A percentile compares a stretch with the other conserved stretches of the same genome.
These are phyloP conservation scores for Clarias fuscus DNA, from an alignment of 2,797 vertebrate species.

Conservation along the genomic window DNA sequence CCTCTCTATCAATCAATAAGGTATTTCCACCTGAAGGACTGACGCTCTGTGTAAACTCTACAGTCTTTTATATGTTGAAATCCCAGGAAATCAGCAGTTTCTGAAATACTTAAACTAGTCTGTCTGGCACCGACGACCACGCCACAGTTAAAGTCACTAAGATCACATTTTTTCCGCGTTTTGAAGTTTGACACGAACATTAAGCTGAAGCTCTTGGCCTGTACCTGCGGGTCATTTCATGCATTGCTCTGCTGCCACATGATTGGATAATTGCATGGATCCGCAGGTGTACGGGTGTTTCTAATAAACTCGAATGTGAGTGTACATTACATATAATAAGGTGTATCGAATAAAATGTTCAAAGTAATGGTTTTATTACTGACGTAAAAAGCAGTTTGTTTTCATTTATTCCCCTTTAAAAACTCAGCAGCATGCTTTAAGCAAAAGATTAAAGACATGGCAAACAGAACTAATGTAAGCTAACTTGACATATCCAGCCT, in stretches of 20 bases:
- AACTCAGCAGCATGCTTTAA: conserved; percentile 31
- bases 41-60: background rate
- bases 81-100: background rate
- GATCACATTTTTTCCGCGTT: background rate
- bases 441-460: conserved; percentile 47
- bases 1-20: background rate
- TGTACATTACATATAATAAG: conserved; percentile 30
- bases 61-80: background rate
- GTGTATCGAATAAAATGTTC: conserved; percentile 22
- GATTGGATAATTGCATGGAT: background rate
- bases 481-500: conserved; percentile 52
- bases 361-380: conserved; percentile 36
- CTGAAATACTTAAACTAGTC: background rate
- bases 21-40: background rate
- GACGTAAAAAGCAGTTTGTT: conserved; percentile 40
- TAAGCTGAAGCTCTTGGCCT: conserved; percentile 9
- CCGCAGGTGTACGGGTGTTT: conserved; percentile 19
- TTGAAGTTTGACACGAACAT: conserved; percentile 3
- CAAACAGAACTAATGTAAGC: conserved; percentile 42
- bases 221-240: conserved; percentile 7
- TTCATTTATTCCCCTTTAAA: conserved; percentile 34
- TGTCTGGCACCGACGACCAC: background rate
- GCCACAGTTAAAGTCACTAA: background rate
- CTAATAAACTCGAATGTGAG: background rate
- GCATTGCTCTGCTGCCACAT: background rate